Evolutionary conservation across 92 coral and sea anemone genomes (phyloP).

Genomic region (Pocillopora meandrina): DNA sequence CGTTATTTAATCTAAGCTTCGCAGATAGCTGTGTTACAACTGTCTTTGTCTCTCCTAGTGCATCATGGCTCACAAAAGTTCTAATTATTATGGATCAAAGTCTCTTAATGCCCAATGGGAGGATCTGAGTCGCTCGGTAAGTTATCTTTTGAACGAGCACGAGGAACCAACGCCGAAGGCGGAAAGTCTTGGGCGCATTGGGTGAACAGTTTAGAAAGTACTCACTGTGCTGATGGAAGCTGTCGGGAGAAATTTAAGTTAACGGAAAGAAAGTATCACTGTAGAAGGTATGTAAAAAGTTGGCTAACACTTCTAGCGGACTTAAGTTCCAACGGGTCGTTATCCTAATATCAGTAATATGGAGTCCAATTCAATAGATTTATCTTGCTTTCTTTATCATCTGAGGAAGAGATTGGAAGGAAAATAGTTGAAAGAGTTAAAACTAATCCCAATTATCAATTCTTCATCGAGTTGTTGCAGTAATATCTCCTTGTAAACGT

Average conservation of each 20-base stretch:
- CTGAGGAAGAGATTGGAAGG: too few relatives aligned
- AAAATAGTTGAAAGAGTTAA: too few relatives aligned
- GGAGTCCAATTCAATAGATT: too few relatives aligned
- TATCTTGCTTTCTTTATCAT: too few relatives aligned
- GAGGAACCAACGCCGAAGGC: conserved; percentile 61
- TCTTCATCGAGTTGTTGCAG: too few relatives aligned
- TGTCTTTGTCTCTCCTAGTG: neutral
- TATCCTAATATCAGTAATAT: too few relatives aligned
- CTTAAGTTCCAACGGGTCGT: too few relatives aligned
- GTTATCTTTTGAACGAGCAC: conserved; percentile 70
- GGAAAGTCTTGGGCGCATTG: conserved; percentile 78
- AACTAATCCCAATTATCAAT: too few relatives aligned
- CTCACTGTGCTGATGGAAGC: conserved; percentile 54
- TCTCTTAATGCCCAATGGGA: conserved; percentile 87
- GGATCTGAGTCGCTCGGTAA: conserved; percentile 84
- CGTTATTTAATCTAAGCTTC: too few relatives aligned
- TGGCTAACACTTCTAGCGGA: too few relatives aligned
- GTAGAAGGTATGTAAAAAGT: conserved; percentile 69
- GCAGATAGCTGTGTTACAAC: too few relatives aligned
- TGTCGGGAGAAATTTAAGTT: conserved; percentile 79
- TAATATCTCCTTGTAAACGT: too few relatives aligned
- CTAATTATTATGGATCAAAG: conserved; percentile 68
- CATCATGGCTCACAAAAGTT: conserved; percentile 21
- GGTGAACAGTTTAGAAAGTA: conserved; percentile 61
- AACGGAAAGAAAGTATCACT: conserved; percentile 91